These are phyloP conservation scores for Drosophila cyrtoloma DNA, from an alignment of 2,888 invertebrate species.

Conservation along the genomic window DNA sequence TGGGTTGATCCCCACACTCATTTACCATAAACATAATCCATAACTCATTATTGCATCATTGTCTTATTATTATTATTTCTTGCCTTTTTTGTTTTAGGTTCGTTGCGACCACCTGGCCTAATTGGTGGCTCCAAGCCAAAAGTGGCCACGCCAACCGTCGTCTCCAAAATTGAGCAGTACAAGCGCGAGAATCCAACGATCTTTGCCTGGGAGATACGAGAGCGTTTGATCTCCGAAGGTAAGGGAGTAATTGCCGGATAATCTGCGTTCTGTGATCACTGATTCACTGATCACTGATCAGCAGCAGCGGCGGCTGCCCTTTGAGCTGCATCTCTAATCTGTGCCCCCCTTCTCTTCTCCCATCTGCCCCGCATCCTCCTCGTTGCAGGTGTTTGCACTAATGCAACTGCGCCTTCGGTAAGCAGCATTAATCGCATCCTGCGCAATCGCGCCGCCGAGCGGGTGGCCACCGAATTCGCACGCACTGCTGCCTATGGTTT, in stretches of 20 bases:
- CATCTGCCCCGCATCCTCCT: slow-evolving; percentile 10
- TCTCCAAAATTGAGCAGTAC: slow-evolving; percentile 99
- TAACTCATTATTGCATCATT: slow-evolving; percentile 46
- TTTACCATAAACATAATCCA: slow-evolving; percentile 28
- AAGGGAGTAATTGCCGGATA: slow-evolving; percentile 83
- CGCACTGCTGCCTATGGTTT: slow-evolving; percentile 95
- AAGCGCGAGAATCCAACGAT: slow-evolving; percentile 99
- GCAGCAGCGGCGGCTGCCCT: slow-evolving; percentile 60
- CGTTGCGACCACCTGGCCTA: slow-evolving; percentile 94
- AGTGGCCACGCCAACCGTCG: slow-evolving; percentile 98
- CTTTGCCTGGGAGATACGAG: slow-evolving; percentile 99
- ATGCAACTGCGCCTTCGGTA: slow-evolving; percentile 97
- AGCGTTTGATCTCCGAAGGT: slow-evolving; percentile 98
- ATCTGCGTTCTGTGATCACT: slow-evolving; percentile 23
- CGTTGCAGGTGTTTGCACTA: slow-evolving; percentile 94
- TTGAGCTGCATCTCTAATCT: slow-evolving; percentile 39
- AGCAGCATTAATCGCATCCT: slow-evolving; percentile 98
- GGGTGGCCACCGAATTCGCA: slow-evolving; percentile 97
- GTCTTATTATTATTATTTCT: slow-evolving; percentile 31
- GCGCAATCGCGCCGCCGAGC: slow-evolving; percentile 97
- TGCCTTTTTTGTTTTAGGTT: slow-evolving; percentile 87
- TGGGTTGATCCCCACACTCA: slow-evolving; percentile 24
- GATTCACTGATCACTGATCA: slow-evolving; percentile 53
- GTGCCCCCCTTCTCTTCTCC: slow-evolving; percentile 20
- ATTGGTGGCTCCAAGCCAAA: slow-evolving; percentile 99